Percentiles rank a stretch among this genome's conserved stretches.
phyloP scores from a whole-genome alignment of 2,113 vertebrate genomes.

The Coracopsis vasa region DNA sequence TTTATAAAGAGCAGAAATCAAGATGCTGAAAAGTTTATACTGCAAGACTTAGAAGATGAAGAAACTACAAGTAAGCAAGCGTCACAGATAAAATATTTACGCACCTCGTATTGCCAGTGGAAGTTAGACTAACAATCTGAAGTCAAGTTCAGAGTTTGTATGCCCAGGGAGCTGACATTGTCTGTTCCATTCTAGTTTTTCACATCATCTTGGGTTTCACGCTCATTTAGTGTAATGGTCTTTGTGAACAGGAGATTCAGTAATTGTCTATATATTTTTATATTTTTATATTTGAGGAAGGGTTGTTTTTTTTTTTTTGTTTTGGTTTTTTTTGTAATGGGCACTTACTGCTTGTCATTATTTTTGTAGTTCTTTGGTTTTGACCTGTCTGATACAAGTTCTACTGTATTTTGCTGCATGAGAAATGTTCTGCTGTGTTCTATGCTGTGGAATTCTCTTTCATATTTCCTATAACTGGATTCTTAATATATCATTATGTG shows the following conservation, averaged over 20 bases:
- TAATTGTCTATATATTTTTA: not conserved
- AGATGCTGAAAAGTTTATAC: conserved; percentile 77
- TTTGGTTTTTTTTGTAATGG: not conserved
- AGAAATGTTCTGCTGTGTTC: not conserved
- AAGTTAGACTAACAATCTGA: not conserved
- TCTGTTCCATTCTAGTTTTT: not conserved
- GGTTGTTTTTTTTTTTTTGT: not conserved
- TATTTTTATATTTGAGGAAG: not conserved
- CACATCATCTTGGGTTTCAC: not conserved
- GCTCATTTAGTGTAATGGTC: not conserved
- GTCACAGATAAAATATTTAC: not conserved
- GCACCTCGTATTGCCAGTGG: not conserved
- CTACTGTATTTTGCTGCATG: not conserved
- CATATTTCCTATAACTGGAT: not conserved
- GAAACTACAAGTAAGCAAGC: conserved; percentile 63
- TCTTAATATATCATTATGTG: not conserved
- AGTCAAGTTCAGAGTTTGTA: not conserved
- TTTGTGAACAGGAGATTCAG: not conserved
- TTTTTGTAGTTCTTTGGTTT: not conserved
- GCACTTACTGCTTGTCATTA: not conserved
- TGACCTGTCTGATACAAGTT: not conserved
- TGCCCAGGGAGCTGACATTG: not conserved
- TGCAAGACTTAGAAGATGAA: conserved; percentile 77
- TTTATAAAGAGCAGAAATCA: conserved; percentile 75
- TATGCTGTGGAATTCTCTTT: not conserved